phyloP scores from a whole-genome alignment of 2,888 invertebrate species.

The Torymus aiolomorphi region DNA sequence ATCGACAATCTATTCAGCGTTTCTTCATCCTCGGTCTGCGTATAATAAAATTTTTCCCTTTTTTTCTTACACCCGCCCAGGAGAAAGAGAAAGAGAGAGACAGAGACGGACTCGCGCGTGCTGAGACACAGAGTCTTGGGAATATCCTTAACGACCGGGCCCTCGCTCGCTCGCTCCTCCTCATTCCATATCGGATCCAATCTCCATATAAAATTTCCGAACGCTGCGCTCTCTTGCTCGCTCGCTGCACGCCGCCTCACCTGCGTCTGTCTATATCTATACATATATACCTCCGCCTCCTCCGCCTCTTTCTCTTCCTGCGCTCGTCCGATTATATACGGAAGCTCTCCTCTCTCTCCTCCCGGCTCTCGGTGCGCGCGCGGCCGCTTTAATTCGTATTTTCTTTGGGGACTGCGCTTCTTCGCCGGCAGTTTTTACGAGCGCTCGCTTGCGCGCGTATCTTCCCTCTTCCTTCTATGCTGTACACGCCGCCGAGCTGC shows the following conservation, averaged over 20 bases:
- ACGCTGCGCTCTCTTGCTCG: constrained; percentile 9
- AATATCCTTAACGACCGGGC: constrained; percentile 54
- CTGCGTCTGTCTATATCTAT: constrained; percentile 33
- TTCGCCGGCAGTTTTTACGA: constrained; percentile 70
- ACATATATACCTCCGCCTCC: not conserved
- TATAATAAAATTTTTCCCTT: not conserved
- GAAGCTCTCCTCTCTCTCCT: constrained; percentile 57
- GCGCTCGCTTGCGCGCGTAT: constrained; percentile 66
- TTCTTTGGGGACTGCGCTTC: constrained; percentile 69
- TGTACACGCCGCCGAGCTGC: constrained; percentile 9
- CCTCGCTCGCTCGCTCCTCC: constrained; percentile 5
- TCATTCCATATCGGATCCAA: constrained; percentile 56
- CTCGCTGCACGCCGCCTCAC: constrained; percentile 14
- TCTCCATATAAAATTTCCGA: constrained; percentile 56
- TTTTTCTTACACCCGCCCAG: not conserved
- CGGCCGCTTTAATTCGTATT: constrained; percentile 72
- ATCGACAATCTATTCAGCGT: constrained; percentile 55
- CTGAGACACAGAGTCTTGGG: constrained; percentile 46
- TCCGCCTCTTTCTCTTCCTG: constrained; percentile 10
- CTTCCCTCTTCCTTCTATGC: constrained; percentile 62
- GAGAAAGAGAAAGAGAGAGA: constrained; percentile 17
- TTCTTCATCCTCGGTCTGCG: constrained; percentile 1
- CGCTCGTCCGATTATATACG: constrained; percentile 52
- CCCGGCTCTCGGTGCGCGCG: too few species aligned
- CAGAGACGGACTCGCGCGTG: not conserved